A percentile compares a stretch with the other conserved stretches of the same genome.
phyloP scores from a whole-genome alignment of 2,113 vertebrate genomes.

The Plecotus auritus region DNA sequence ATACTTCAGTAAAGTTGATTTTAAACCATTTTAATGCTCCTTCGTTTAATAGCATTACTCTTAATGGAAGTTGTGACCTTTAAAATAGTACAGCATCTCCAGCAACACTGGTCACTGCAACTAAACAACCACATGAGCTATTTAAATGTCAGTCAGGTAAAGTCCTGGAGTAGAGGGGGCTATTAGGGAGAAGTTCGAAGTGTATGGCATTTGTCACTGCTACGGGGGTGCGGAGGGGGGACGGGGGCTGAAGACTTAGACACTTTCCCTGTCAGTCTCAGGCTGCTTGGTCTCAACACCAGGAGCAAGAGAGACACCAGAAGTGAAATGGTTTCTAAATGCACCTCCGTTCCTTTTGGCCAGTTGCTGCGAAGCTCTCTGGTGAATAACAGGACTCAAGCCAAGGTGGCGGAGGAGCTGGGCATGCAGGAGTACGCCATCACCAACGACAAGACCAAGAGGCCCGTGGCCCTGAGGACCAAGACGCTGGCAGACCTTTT shows the following conservation, averaged over 20 bases:
- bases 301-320: background rate
- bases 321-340: background rate
- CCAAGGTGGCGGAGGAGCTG: constrained; percentile 97
- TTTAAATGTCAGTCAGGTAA: background rate
- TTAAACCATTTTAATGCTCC: background rate
- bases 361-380: constrained; percentile 95
- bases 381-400: constrained; percentile 98
- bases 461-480: constrained; percentile 93
- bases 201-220: background rate
- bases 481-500: constrained; percentile 97
- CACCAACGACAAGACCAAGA: constrained; percentile 98
- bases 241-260: background rate
- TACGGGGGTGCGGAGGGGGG: fast-evolving
- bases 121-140: background rate
- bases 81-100: background rate
- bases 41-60: background rate
- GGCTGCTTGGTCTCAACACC: background rate
- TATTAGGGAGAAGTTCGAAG: background rate
- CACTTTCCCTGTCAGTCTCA: background rate
- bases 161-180: background rate
- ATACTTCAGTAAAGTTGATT: background rate
- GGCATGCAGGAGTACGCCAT: constrained; percentile 99
- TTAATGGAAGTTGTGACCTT: background rate
- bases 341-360: constrained; percentile 6
- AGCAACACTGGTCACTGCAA: background rate